These are phyloP conservation scores for Temnopleurus reevesii DNA, from an alignment of 53 echinoderm and acorn worm genomes.

Conservation along the genomic window DNA sequence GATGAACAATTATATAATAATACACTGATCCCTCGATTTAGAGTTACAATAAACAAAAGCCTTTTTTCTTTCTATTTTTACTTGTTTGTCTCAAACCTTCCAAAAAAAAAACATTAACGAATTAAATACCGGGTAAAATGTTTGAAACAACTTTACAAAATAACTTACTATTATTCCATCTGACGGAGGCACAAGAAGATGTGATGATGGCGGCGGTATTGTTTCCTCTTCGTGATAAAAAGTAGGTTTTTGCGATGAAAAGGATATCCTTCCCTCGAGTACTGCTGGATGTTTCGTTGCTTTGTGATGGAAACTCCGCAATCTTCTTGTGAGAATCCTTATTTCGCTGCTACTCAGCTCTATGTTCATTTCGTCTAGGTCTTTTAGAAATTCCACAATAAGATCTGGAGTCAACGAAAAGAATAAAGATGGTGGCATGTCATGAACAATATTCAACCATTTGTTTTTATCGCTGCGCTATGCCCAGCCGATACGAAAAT, in stretches of 20 bases:
- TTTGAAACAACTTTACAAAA: no score
- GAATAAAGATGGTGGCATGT: no score
- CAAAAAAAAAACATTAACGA: no score
- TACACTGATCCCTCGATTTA: no score
- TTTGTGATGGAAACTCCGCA: slow-evolving; percentile 16
- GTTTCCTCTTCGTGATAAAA: not conserved
- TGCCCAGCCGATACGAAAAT: no score
- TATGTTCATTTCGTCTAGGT: slow-evolving; percentile 17
- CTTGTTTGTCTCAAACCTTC: no score
- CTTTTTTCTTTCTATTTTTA: no score
- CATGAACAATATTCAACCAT: no score
- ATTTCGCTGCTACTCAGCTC: not conserved
- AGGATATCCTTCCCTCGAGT: not conserved
- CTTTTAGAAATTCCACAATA: slow-evolving; percentile 20
- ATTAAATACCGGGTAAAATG: no score
- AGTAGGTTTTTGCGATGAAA: not conserved
- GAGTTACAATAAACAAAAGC: no score
- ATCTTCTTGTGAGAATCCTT: not conserved
- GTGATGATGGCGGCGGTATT: not conserved
- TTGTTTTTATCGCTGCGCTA: no score
- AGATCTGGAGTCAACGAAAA: not conserved
- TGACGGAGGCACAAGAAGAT: not conserved
- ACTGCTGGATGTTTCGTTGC: slow-evolving; percentile 19
- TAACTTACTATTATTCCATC: not conserved
- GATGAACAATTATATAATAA: no score